Evolutionary conservation across 2,113 vertebrate species (phyloP), one percentile per base, ranked within the genome.

Genomic region (Nothocercus julius): DNA sequence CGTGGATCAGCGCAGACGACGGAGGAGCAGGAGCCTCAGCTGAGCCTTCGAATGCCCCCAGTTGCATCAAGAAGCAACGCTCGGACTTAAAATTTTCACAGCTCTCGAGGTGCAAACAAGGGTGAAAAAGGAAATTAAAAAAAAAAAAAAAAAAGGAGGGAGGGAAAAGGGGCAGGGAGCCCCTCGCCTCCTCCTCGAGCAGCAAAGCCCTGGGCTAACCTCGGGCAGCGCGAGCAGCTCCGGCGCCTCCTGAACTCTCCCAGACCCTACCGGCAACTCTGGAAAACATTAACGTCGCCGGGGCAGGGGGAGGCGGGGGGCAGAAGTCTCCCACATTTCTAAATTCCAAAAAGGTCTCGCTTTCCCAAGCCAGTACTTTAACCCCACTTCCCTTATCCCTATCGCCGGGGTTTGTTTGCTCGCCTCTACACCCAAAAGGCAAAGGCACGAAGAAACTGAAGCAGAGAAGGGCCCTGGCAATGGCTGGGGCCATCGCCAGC

Each of bases 361-460:
- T 92, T 95, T 82, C 85, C 94, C 80, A 89, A 92, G 89, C 0
- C 4, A 68, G 79, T 36, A 66, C 77, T 95, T 89, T 73, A 93
- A 53, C 90, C 63, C 90, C 40, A 75, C 89, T 85, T 53, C 86
- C 83, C 83, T 67, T 1, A 3, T 11, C 63, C 34, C 0, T 42
- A 34, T 66, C 77, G 59, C 77, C 44, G 9, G 28, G 34, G 38
- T 74, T 24, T 75, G 73, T 76, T 76, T 72, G 62, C 72, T 58
- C 13, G 42, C 18, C 8, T 30, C 45, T 82, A 12, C 70, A 54
- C 67, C 80, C 7, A 75, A 79, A 91, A 91, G 19, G 63, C 51
- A 85, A 79, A 76, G 38, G 38, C 0, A 47, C 7, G 34, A n/a
- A 16, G n/a, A 16, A 85, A 79, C 42, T 32, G 28, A 9, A 20